Evolutionary conservation across 2,113 vertebrate genomes (phyloP), one percentile per base, ranked within the genome.

Genomic region (Corapipo altera): DNA sequence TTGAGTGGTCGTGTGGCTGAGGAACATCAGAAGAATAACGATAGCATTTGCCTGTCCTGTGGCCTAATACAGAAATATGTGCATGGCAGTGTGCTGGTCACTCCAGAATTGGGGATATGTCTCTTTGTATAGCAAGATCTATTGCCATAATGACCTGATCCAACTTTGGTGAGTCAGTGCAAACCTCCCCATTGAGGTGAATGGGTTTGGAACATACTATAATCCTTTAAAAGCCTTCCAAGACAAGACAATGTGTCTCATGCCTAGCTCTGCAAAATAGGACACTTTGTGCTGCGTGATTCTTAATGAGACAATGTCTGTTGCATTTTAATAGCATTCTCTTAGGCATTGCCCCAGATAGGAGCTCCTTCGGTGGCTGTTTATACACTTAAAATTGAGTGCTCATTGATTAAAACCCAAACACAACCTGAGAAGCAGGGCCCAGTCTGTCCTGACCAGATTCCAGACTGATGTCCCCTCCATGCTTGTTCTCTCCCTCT

Each of bases 271-370:
- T 75, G 78, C 77, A 91, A 95, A 85, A 81, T 8, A 51, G 55
- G 86, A 61, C 65, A 46, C 43, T 80, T 77, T 77, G 88, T 85
- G 74, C 85, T 70, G 41, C 5, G 0, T 46, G 35, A 35, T 22
- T 94, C 54, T 80, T 94, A 91, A 90, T 62, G 59, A 90, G 62
- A 43, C 75, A 48, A 43, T 8, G 46, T 72, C 62, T 91, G 41
- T 72, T 88, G 74, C 49, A 72, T 95, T 96, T 92, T 96, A 93
- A 83, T 83, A 85, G 44, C 73, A 57, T 90, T 35, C 59, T 94
- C 73, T 74, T 88, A 85, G 54, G 67, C 74, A 89, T 24, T 91
- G 85, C 71, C 70, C 85, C 67, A 90, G 59, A 88, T 48, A 6
- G 8, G 78, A 67, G 39, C 33, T 93, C 28, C 51, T 80, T 93